phyloP scores from a whole-genome alignment of 2,888 invertebrate genomes.

The Philhelius pedissequus region DNA sequence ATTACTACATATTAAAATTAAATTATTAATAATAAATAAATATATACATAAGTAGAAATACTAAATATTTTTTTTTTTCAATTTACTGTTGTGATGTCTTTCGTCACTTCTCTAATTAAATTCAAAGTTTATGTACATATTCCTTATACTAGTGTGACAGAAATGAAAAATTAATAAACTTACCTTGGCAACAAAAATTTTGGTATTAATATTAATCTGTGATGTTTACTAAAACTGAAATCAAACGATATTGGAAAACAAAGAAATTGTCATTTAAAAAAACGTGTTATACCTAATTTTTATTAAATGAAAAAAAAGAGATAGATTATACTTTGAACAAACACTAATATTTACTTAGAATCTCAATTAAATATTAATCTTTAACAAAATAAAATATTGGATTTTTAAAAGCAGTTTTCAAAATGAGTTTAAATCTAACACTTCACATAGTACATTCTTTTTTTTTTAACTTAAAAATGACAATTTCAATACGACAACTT shows the following conservation, averaged over 20 bases:
- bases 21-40: neutral
- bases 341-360: too few relatives aligned
- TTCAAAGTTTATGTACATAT: neutral
- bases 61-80: neutral
- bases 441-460: too few relatives aligned
- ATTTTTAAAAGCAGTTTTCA: too few relatives aligned
- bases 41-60: neutral
- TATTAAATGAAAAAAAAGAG: neutral
- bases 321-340: too few relatives aligned
- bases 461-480: neutral
- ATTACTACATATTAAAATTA: neutral
- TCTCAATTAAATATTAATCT: too few relatives aligned
- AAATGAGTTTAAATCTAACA: neutral
- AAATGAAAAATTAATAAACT: conserved; percentile 13
- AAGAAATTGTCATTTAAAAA: conserved; percentile 37
- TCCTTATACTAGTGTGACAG: conserved; percentile 4
- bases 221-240: conserved; percentile 66
- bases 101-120: conserved; percentile 24
- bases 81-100: conserved; percentile 64
- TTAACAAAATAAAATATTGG: too few relatives aligned
- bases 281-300: neutral
- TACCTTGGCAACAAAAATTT: conserved; percentile 67
- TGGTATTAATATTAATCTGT: conserved; percentile 70
- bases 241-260: neutral
- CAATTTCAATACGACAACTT: conserved; percentile 11